Conservation (phyloP, 2,888 invertebrate genomes). For the Furcula furcula region DNA sequence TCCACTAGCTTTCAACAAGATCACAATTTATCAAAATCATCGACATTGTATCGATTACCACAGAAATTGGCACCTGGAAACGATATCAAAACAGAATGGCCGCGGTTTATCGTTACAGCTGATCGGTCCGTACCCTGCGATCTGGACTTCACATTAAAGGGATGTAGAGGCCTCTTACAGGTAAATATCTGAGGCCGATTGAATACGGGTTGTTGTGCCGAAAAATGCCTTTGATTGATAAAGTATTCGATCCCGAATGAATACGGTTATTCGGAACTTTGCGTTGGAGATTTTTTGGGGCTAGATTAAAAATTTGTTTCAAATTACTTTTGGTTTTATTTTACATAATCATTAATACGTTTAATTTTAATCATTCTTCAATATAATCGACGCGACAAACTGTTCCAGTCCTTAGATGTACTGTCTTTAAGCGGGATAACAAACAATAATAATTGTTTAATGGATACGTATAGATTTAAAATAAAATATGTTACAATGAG, state of each 20-base stretch:
- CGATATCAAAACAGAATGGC: constrained; percentile 24
- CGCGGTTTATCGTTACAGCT: constrained; percentile 27
- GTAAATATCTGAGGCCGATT: constrained; percentile 28
- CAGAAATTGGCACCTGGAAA: constrained; percentile 12
- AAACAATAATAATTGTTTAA: no score
- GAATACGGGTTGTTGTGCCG: constrained; percentile 7
- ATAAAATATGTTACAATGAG: no score
- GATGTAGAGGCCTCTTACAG: constrained; percentile 10
- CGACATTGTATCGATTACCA: background rate
- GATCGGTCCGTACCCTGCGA: constrained; percentile 27
- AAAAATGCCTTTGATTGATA: constrained; percentile 22
- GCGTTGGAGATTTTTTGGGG: constrained; percentile 10
- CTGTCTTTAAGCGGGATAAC: no score
- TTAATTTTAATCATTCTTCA: no score
- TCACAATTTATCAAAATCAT: background rate
- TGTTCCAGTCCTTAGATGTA: no score
- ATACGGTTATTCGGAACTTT: constrained; percentile 13
- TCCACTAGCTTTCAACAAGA: no score
- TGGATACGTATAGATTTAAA: no score
- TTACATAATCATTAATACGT: no score
- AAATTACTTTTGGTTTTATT: constrained; percentile 1
- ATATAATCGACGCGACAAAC: no score
- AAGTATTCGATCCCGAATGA: constrained; percentile 10
- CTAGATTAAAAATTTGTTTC: constrained; percentile 4
- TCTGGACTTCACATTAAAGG: constrained; percentile 26